phyloP scores from a whole-genome alignment of 2,113 vertebrate genomes.

The Ptilonorhynchus violaceus region DNA sequence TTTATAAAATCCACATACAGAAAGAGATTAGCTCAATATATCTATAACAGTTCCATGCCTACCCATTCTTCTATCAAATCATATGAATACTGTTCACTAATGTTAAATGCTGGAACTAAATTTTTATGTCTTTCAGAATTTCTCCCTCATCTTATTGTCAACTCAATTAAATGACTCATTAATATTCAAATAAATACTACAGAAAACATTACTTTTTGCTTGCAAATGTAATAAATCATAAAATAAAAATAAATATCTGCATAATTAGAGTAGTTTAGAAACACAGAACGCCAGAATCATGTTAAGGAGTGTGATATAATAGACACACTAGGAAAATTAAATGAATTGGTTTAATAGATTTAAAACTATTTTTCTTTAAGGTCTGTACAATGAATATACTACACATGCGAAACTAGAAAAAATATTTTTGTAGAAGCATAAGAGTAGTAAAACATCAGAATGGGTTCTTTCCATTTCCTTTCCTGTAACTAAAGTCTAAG shows the following conservation, averaged over 20 bases:
- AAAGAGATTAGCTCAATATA: background rate
- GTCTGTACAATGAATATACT: background rate
- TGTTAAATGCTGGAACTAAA: background rate
- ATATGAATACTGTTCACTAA: background rate
- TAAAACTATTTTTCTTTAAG: background rate
- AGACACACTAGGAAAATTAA: background rate
- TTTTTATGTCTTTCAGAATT: background rate
- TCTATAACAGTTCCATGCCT: background rate
- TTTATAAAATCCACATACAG: background rate
- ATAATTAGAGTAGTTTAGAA: background rate
- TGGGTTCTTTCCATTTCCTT: background rate
- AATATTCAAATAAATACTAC: background rate
- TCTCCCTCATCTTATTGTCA: background rate
- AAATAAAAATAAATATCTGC: background rate
- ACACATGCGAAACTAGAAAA: background rate
- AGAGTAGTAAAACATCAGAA: background rate
- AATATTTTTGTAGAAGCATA: background rate
- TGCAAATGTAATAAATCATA: background rate
- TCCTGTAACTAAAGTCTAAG: background rate
- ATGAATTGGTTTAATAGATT: background rate
- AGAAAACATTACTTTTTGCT: background rate
- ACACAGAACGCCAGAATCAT: background rate
- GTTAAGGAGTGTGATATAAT: background rate
- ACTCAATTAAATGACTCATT: background rate
- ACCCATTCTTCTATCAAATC: background rate